phyloP scores from a whole-genome alignment of 2,797 vertebrate genomes.

The Tenualosa ilisha region DNA sequence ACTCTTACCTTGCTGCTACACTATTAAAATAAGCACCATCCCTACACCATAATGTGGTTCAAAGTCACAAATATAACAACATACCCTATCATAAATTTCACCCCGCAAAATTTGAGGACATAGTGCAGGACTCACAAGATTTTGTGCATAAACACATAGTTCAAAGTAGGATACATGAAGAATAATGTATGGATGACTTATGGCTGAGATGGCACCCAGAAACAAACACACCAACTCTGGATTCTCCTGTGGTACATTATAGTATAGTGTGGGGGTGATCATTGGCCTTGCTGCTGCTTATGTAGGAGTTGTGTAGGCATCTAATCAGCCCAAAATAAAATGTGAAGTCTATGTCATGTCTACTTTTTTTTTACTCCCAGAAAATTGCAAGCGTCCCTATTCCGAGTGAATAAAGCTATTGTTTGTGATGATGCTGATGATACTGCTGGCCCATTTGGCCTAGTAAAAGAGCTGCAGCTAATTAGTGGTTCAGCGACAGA shows the following conservation, averaged over 20 bases:
- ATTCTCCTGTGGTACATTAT: neutral
- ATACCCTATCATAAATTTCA: too few relatives aligned
- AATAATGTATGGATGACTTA: neutral
- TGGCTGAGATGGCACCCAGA: too few relatives aligned
- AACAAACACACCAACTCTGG: neutral
- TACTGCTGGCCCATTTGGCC: slow-evolving; percentile 24
- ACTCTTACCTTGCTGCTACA: neutral
- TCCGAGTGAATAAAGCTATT: slow-evolving; percentile 32
- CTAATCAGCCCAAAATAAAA: slow-evolving; percentile 30
- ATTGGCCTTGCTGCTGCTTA: neutral
- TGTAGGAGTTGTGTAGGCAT: slow-evolving; percentile 18
- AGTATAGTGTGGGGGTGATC: neutral
- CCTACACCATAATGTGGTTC: neutral
- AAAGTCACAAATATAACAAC: too few relatives aligned
- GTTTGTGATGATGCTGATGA: slow-evolving; percentile 30
- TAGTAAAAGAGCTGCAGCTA: slow-evolving; percentile 36
- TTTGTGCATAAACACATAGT: neutral
- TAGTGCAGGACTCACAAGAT: neutral
- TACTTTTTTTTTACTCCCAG: slow-evolving; percentile 42
- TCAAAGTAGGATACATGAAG: neutral
- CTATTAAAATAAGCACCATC: neutral
- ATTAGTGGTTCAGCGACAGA: slow-evolving; percentile 30
- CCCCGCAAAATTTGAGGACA: too few relatives aligned
- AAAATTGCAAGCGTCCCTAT: slow-evolving; percentile 40
- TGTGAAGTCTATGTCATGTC: slow-evolving; percentile 39